A percentile compares a stretch with the other conserved stretches of the same genome.
phyloP scores from a whole-genome alignment of 2,797 vertebrate species.

The Macrochelys suwanniensis region DNA sequence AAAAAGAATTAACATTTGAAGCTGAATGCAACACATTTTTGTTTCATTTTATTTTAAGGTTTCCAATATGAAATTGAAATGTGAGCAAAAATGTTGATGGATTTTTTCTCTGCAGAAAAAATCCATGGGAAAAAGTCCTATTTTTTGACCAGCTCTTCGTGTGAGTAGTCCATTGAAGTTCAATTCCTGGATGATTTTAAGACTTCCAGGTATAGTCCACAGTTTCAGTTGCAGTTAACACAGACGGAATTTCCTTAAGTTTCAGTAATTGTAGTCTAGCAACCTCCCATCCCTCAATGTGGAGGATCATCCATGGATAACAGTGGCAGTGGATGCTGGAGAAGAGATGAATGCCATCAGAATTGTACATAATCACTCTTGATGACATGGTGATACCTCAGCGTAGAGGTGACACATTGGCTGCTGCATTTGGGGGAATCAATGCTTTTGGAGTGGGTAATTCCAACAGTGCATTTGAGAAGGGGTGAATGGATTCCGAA shows the following conservation, averaged over 20 bases:
- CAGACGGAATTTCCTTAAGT: not conserved
- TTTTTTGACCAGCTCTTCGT: not conserved
- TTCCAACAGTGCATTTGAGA: not conserved
- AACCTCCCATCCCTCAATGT: not conserved
- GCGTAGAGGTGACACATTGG: not conserved
- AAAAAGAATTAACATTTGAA: not conserved
- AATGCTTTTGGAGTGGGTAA: not conserved
- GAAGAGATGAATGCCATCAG: not conserved
- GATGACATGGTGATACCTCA: not conserved
- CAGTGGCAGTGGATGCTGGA: not conserved
- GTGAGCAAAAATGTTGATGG: not conserved
- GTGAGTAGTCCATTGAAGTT: not conserved
- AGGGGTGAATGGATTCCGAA: not conserved
- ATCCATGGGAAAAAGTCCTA: not conserved
- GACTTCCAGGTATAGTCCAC: not conserved
- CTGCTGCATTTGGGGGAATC: not conserved
- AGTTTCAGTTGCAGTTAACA: not conserved
- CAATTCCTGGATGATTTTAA: not conserved
- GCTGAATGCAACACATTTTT: not conserved
- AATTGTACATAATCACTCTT: not conserved
- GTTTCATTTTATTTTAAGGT: not conserved
- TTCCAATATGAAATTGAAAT: not conserved
- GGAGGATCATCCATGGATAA: not conserved
- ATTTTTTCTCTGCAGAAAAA: not conserved
- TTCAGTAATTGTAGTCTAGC: not conserved